These are phyloP conservation scores for Thaumatotibia leucotreta DNA, from an alignment of 1,140 invertebrate species.

Conservation along the genomic window DNA sequence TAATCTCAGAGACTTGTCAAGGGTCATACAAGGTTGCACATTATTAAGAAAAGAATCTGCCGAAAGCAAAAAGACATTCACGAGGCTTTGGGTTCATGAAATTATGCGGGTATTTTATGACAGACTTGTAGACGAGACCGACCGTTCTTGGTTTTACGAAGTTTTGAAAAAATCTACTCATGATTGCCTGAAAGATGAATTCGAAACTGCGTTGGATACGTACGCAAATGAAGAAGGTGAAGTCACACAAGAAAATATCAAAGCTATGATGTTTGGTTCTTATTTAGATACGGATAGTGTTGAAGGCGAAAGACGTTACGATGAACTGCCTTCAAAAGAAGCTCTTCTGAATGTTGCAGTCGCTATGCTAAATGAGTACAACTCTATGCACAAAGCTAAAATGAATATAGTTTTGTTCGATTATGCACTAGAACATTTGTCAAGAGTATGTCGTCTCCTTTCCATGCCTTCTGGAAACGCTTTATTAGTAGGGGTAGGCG, in stretches of 20 bases:
- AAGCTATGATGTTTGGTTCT: constrained; percentile 90
- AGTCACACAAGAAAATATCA: constrained; percentile 84
- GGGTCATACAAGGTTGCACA: constrained; percentile 91
- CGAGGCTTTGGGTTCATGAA: constrained; percentile 94
- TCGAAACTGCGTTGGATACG: constrained; percentile 80
- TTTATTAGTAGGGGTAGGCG: constrained; percentile 90
- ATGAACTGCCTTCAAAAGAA: constrained; percentile 87
- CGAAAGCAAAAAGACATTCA: constrained; percentile 80
- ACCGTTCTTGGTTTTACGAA: constrained; percentile 87
- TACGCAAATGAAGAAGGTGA: constrained; percentile 72
- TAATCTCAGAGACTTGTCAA: constrained; percentile 90
- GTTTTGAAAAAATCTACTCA: constrained; percentile 80
- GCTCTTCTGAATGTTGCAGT: constrained; percentile 82
- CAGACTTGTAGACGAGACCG: constrained; percentile 85
- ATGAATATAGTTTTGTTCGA: constrained; percentile 94
- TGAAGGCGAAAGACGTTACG: constrained; percentile 88
- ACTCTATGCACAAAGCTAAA: constrained; percentile 89
- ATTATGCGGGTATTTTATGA: constrained; percentile 94
- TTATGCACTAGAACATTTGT: constrained; percentile 93
- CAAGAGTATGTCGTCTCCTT: constrained; percentile 89
- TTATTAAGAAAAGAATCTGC: constrained; percentile 90
- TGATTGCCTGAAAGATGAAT: constrained; percentile 84
- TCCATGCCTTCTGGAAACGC: constrained; percentile 87
- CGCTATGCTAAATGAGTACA: constrained; percentile 89
- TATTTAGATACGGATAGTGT: constrained; percentile 90